Conservation (phyloP, 2,888 invertebrate genomes). For the Oligia strigilis region DNA sequence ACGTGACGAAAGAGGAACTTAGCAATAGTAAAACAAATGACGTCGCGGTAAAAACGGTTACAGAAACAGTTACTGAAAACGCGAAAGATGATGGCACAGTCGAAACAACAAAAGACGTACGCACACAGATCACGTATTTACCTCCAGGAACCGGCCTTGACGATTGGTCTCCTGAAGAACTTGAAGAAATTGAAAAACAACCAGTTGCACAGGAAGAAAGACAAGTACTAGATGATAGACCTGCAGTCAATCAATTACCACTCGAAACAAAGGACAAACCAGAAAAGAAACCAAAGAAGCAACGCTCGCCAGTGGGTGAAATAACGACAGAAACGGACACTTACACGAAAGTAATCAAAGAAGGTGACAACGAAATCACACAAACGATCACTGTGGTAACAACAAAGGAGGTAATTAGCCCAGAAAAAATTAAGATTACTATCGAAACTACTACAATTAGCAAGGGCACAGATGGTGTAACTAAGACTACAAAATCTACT, state of each 20-base stretch:
- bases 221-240: slow-evolving; percentile 72
- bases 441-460: slow-evolving; percentile 88
- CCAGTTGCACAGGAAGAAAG: slow-evolving; percentile 74
- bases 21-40: slow-evolving; percentile 81
- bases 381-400: slow-evolving; percentile 89
- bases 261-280: slow-evolving; percentile 72
- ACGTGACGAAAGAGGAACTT: slow-evolving; percentile 87
- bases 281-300: slow-evolving; percentile 80
- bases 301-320: slow-evolving; percentile 87
- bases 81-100: slow-evolving; percentile 83
- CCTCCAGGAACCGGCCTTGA: slow-evolving; percentile 86
- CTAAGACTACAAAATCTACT: slow-evolving; percentile 88
- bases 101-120: slow-evolving; percentile 88
- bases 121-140: slow-evolving; percentile 88
- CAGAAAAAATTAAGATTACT: slow-evolving; percentile 87
- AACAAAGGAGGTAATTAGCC: slow-evolving; percentile 87
- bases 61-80: slow-evolving; percentile 87
- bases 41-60: slow-evolving; percentile 86
- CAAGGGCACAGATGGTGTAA: slow-evolving; percentile 85
- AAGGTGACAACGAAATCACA: slow-evolving; percentile 85
- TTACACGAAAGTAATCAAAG: slow-evolving; percentile 84
- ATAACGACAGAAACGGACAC: slow-evolving; percentile 87
- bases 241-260: slow-evolving; percentile 71
- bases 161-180: slow-evolving; percentile 87
- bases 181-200: slow-evolving; percentile 83